Evolutionary conservation across 2,888 invertebrate genomes (phyloP), one percentile per base, ranked within the genome.

Genomic region (Cephalotes varians): DNA sequence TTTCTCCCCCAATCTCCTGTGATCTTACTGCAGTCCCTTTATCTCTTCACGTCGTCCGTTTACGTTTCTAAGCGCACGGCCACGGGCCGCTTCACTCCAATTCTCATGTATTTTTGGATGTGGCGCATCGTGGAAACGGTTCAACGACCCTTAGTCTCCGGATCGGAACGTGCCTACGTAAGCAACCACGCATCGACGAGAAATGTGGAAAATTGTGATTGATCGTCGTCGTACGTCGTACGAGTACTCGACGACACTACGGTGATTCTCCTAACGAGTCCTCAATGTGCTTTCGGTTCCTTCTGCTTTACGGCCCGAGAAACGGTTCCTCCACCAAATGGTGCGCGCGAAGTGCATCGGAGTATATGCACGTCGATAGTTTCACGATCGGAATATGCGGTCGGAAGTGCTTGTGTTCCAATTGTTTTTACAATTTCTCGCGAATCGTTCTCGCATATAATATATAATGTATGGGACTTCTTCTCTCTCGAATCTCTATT

Each of bases 81-180:
- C 15, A 64, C 65, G 81, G 73, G 81, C 74, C 81, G 67, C 74
- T 77, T 54, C 77, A 64, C 81, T 65, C 81, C 86, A 81, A 81
- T 84, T 84, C 82, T 65, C 77, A 74, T 79, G 88, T 91, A 90
- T 91, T 90, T 90, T 88, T 89, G 91, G 90, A 86, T 81, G 56
- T 67, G 54, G 82, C 81, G 65, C 79, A 62, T 37, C 51, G 83
- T 81, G 85, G 83, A 84, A 90, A 86, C 82, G 86, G 90, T 90
- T 90, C 90, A 89, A 90, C 88, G 90, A 91, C 87, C 90, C 83
- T 82, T 79, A 56, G 85, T 80, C 60, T 76, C 56, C 72, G 85
- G 81, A 74, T 67, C 65, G 62, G 86, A 79, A 85, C 85, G 74
- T 84, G 80, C 76, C 81, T 80, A 87, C 21, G 12, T 74, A 51